Base-by-base conservation (phyloP, 2,888 invertebrate species). In the Cephus pulcher region DNA sequence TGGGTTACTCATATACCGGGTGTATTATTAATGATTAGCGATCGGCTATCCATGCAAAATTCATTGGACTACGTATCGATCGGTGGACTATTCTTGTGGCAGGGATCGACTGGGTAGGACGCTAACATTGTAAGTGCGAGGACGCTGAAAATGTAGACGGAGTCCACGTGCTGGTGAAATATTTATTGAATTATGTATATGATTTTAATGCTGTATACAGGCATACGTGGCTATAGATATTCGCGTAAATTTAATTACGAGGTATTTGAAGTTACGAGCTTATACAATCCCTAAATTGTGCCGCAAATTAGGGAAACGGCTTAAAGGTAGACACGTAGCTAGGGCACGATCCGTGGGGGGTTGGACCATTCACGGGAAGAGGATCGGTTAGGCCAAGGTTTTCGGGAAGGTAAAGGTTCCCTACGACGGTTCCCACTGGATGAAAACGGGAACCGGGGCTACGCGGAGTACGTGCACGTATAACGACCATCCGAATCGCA, bases 401-500 rank as follows among this genome's bases (percentile, higher is more conserved):
- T 1, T 56, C 23, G 9, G 56, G 23, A 40, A 40, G 40, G 15
- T 40, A 35, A 35, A 35, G 35, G 15, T 40, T 34, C 71, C 69
- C 68, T 75, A 69, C 34, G 77, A 73, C 32, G 75, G 69, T 34
- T 34, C 37, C 40, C 30, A 12, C n/a, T 73, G 73, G 56, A 77
- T 37, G 76, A 71, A 69, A 70, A 68, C 56, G n/a, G 76, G 70
- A 74, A 69, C 73, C 4, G 56, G 75, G 56, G 37, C 34, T 1
- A n/a, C 34, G 74, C 34, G 11, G 73, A 71, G 33, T 71, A 68
- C 75, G 75, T 69, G 76, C 34, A 76, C 68, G 79, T 70, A 71
- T 70, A 73, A 71, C 75, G 80, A 74, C 79, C 78, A 76, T 79
- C 78, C 82, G 78, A 79, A 76, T 78, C 78, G 78, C 75, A 56